phyloP scores from a whole-genome alignment of 2,113 vertebrate species.

The Aldabrachelys gigantea region DNA sequence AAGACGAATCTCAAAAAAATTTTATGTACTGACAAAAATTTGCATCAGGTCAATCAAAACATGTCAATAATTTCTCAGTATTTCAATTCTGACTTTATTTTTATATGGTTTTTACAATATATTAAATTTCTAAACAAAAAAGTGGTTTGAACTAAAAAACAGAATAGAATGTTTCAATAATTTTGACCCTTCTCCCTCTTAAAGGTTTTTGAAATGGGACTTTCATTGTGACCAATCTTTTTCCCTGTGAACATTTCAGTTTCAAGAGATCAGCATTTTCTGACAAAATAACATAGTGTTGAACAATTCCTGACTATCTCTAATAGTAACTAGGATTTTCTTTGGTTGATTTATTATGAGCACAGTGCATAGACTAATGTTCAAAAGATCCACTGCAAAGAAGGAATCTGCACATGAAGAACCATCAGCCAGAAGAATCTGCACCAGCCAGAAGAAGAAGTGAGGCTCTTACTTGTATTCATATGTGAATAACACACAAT shows the following conservation, averaged over 20 bases:
- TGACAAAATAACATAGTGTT: not conserved
- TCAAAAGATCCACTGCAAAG: conserved; percentile 16
- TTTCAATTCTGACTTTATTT: not conserved
- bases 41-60: not conserved
- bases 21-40: not conserved
- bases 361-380: not conserved
- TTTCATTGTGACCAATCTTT: not conserved
- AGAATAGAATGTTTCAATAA: not conserved
- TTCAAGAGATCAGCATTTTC: not conserved
- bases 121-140: not conserved
- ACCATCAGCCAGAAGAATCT: not conserved
- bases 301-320: not conserved
- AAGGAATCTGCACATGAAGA: not conserved
- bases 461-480: not conserved
- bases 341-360: not conserved
- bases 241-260: not conserved
- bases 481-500: not conserved
- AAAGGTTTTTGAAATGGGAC: too few species aligned
- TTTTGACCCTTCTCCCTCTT: too few species aligned
- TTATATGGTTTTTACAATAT: not conserved
- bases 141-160: not conserved
- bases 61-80: not conserved
- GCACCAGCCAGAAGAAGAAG: not conserved
- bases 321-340: not conserved
- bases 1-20: not conserved